Conservation (phyloP, 2,113 vertebrate species). For the Microcebus ravelobensis region DNA sequence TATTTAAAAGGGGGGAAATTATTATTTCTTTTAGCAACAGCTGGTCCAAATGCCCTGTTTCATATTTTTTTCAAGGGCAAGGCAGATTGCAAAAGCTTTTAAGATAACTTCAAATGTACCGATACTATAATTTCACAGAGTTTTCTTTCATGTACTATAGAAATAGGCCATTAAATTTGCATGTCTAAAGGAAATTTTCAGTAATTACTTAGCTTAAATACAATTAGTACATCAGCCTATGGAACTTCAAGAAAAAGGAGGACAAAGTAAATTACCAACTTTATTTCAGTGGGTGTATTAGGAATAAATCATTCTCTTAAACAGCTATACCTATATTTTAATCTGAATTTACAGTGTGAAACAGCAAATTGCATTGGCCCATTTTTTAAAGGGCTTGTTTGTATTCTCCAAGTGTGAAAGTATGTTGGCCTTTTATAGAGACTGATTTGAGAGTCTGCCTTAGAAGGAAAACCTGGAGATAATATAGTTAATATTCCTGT, state of each 20-base stretch:
- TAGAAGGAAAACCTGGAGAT: not conserved
- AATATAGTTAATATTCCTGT: not conserved
- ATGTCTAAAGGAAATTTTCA: slow-evolving; percentile 50
- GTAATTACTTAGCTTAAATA: slow-evolving; percentile 62
- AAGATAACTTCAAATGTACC: slow-evolving; percentile 53
- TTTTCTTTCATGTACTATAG: slow-evolving; percentile 43
- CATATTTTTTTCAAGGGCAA: not conserved
- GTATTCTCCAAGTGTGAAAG: not conserved
- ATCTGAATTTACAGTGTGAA: slow-evolving; percentile 18
- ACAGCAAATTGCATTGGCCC: not conserved
- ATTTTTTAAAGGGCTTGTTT: not conserved
- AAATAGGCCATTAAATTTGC: slow-evolving; percentile 67
- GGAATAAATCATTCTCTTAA: not conserved
- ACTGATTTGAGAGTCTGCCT: not conserved
- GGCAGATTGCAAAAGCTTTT: slow-evolving; percentile 22
- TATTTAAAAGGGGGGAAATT: not conserved
- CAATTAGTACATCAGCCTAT: not conserved
- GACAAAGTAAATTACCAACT: slow-evolving; percentile 27
- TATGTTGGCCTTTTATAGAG: not conserved
- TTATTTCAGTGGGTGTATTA: not conserved
- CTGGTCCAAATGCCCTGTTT: not conserved
- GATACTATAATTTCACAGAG: slow-evolving; percentile 38
- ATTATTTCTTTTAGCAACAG: not conserved
- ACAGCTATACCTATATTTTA: not conserved
- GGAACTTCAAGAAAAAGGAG: slow-evolving; percentile 18